Conservation (phyloP, 2,797 vertebrate species). For the Dendrocincla fuliginosa region DNA sequence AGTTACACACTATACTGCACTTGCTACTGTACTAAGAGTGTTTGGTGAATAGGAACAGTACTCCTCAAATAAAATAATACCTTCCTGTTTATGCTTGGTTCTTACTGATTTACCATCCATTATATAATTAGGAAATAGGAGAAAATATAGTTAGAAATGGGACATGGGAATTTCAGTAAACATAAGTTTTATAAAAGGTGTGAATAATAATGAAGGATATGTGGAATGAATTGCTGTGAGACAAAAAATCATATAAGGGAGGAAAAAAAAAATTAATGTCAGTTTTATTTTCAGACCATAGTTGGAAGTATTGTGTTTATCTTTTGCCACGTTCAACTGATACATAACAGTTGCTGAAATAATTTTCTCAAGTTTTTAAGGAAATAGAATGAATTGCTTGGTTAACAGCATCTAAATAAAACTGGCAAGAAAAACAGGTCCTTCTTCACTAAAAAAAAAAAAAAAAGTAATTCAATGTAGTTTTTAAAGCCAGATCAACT, state of each 20-base stretch:
- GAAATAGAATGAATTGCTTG: neutral
- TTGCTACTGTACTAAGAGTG: neutral
- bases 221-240: neutral
- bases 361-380: neutral
- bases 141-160: neutral
- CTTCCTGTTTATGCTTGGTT: neutral
- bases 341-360: neutral
- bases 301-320: neutral
- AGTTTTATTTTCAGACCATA: neutral
- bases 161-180: neutral
- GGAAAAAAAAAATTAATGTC: neutral
- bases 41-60: neutral
- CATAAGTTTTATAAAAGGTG: neutral
- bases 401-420: neutral
- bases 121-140: neutral
- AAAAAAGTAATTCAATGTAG: neutral
- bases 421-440: neutral
- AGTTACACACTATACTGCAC: neutral
- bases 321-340: neutral
- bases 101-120: neutral
- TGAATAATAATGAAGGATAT: neutral
- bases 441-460: neutral
- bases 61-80: neutral
- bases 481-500: neutral
- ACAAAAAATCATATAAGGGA: neutral